Conservation (phyloP, 2,113 vertebrate genomes). For the Gnathonemus longibarbis region DNA sequence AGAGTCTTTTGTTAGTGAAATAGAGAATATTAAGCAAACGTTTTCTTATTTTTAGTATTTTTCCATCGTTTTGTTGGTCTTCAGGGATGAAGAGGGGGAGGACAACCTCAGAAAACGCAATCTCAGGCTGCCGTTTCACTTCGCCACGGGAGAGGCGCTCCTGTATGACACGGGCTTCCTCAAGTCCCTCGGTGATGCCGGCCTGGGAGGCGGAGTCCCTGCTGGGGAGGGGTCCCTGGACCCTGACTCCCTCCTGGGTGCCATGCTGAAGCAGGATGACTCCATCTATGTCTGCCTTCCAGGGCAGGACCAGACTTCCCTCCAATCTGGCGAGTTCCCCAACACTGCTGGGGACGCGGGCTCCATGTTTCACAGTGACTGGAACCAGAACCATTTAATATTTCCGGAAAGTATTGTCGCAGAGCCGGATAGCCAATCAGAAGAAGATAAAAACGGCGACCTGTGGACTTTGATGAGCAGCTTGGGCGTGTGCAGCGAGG, state of each 20-base stretch:
- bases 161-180: constrained; percentile 61
- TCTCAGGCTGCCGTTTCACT: constrained; percentile 67
- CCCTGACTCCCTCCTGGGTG: constrained; percentile 62
- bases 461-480: constrained; percentile 69
- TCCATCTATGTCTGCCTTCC: constrained; percentile 66
- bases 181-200: constrained; percentile 45
- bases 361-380: constrained; percentile 33
- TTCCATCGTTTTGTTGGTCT: neutral
- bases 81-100: constrained; percentile 72
- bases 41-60: neutral
- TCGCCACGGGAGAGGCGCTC: constrained; percentile 73
- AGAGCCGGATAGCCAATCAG: constrained; percentile 47
- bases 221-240: constrained; percentile 52
- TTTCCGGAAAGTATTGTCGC: constrained; percentile 43
- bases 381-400: constrained; percentile 48
- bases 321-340: constrained; percentile 45
- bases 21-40: neutral
- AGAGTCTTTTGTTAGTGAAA: neutral
- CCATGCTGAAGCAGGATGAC: constrained; percentile 66
- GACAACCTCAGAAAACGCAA: constrained; percentile 69
- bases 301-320: constrained; percentile 47
- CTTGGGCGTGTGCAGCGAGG: constrained; percentile 68
- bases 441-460: constrained; percentile 59
- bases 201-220: constrained; percentile 28
- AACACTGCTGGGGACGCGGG: constrained; percentile 40